Percentiles rank a stretch among this genome's conserved stretches.
Evolutionary conservation across 2,113 vertebrate species (phyloP).

Genomic region (Cyprinodon variegatus): DNA sequence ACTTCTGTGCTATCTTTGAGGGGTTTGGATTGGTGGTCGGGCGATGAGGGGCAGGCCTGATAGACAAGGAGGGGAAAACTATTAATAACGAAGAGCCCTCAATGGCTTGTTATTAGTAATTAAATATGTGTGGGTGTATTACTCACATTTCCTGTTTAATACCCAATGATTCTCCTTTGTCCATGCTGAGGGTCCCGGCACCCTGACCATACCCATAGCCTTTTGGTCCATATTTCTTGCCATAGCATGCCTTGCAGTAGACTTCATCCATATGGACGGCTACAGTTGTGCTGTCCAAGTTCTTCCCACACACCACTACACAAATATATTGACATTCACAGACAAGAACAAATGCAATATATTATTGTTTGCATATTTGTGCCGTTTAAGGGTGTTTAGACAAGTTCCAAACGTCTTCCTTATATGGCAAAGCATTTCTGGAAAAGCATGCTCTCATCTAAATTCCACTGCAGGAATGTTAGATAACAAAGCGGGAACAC

Average conservation of each 20-base stretch:
- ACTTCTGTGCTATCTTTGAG: conserved; percentile 87
- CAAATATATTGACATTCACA: background rate
- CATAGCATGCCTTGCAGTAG: conserved; percentile 93
- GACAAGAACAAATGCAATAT: background rate
- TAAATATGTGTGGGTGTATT: conserved; percentile 9
- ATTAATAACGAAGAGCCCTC: background rate
- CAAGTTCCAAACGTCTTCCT: conserved; percentile 26
- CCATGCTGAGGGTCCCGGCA: conserved; percentile 90
- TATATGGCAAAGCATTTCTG: conserved; percentile 39
- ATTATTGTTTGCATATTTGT: conserved; percentile 41
- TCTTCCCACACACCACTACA: conserved; percentile 92
- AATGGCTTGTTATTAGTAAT: background rate
- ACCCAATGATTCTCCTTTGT: conserved; percentile 89
- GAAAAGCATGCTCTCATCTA: conserved; percentile 42
- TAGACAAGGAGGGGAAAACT: background rate
- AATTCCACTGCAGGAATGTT: conserved; percentile 61
- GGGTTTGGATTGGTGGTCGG: conserved; percentile 87
- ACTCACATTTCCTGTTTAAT: conserved; percentile 89
- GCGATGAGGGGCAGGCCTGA: conserved; percentile 76
- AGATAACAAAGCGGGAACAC: conserved; percentile 27
- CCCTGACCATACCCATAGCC: conserved; percentile 93
- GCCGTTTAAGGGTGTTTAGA: conserved; percentile 19
- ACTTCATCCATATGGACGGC: conserved; percentile 91
- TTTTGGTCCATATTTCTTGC: conserved; percentile 94
- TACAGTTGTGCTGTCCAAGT: conserved; percentile 92